phyloP scores from a whole-genome alignment of 2,113 vertebrate genomes.

The Cathartes aura region DNA sequence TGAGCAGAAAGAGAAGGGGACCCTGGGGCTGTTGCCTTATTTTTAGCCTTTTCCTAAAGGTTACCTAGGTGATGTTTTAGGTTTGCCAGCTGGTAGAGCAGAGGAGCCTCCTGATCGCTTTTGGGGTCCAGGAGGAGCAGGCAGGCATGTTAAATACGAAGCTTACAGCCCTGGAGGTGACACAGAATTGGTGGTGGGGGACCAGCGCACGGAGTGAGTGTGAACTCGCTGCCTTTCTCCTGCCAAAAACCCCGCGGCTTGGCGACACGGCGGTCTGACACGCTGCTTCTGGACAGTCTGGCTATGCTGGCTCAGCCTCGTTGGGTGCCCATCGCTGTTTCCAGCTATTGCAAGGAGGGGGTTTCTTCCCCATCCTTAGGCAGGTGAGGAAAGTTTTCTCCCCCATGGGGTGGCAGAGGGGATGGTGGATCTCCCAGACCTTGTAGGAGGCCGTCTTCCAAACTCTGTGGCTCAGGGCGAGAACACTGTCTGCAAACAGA shows the following conservation, averaged over 20 bases:
- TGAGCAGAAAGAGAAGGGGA: background rate
- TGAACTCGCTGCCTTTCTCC: background rate
- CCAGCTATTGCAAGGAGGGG: background rate
- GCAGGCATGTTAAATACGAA: background rate
- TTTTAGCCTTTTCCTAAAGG: background rate
- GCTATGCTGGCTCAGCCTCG: background rate
- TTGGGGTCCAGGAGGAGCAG: background rate
- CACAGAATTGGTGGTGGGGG: background rate
- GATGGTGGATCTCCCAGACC: background rate
- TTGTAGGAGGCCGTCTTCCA: background rate
- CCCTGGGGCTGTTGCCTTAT: background rate
- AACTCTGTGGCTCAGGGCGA: background rate
- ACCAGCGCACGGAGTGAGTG: background rate
- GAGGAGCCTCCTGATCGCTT: background rate
- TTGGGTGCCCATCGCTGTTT: background rate
- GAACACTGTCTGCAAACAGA: background rate
- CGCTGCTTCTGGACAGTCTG: fast-evolving
- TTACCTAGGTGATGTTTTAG: background rate
- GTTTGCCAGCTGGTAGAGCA: background rate
- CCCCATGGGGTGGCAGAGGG: background rate
- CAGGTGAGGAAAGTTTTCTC: background rate
- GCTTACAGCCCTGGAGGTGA: background rate
- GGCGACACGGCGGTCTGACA: fast-evolving
- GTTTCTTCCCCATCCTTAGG: background rate
- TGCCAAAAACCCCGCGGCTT: background rate